Percentiles rank a stretch among this genome's conserved stretches.
phyloP scores from a whole-genome alignment of 2,888 invertebrate genomes.

The Nebria brevicollis region DNA sequence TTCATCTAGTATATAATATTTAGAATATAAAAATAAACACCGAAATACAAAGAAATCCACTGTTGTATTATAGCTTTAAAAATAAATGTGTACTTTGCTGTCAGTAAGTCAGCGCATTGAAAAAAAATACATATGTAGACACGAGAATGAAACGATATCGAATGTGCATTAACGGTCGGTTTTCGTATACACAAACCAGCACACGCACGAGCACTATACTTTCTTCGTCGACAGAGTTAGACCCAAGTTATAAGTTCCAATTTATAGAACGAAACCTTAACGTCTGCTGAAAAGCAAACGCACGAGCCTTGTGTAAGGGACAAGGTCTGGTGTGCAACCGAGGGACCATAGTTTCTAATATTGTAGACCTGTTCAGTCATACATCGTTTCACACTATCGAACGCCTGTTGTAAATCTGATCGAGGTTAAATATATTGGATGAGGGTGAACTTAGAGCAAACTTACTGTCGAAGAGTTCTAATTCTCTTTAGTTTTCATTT shows the following conservation, averaged over 20 bases:
- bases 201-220: not conserved
- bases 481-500: constrained; percentile 11
- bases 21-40: too few relatives aligned
- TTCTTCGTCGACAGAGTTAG: constrained; percentile 14
- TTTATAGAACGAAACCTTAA: constrained; percentile 29
- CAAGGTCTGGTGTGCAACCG: not conserved
- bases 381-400: constrained; percentile 38
- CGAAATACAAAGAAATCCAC: not conserved
- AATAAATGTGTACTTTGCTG: not conserved
- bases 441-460: constrained; percentile 17
- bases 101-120: constrained; percentile 17
- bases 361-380: constrained; percentile 36
- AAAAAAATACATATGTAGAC: not conserved
- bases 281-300: constrained; percentile 4
- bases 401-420: constrained; percentile 43
- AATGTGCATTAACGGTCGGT: not conserved
- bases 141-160: constrained; percentile 4
- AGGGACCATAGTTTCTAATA: constrained; percentile 39
- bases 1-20: not conserved
- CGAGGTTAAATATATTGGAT: constrained; percentile 39
- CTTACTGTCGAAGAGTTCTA: not conserved
- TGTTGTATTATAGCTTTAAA: not conserved
- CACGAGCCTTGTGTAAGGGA: constrained; percentile 7
- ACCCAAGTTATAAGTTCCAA: constrained; percentile 42
- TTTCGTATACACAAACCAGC: not conserved